phyloP scores from a whole-genome alignment of 1,140 invertebrate species.

The Orussus abietinus region DNA sequence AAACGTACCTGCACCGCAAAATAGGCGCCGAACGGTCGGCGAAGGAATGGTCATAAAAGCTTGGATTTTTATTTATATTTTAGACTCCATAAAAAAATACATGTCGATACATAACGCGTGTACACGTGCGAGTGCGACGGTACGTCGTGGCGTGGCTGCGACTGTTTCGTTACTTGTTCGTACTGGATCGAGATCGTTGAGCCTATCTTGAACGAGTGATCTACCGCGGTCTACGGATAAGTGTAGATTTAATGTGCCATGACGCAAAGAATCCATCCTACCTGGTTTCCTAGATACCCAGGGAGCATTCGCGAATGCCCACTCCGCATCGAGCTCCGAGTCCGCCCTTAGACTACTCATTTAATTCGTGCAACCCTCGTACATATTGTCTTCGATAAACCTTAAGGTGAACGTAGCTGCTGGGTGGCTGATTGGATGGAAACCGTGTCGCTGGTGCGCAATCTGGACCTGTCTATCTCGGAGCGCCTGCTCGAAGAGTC shows the following conservation, averaged over 20 bases:
- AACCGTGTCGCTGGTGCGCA: constrained; percentile 19
- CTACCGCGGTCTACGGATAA: too few relatives aligned
- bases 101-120: constrained; percentile 39
- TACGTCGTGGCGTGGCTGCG: constrained; percentile 20
- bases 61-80: constrained; percentile 42
- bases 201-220: constrained; percentile 11
- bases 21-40: too few relatives aligned
- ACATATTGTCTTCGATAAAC: constrained; percentile 27
- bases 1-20: too few relatives aligned
- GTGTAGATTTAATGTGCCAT: too few relatives aligned
- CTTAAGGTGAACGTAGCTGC: too few relatives aligned
- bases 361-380: too few relatives aligned
- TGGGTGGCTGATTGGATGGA: constrained; percentile 32
- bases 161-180: constrained; percentile 19
- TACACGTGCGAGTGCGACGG: constrained; percentile 33
- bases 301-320: constrained; percentile 19
- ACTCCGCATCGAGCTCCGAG: too few relatives aligned
- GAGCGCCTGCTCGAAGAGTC: background rate
- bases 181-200: constrained; percentile 9
- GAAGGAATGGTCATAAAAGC: constrained; percentile 44
- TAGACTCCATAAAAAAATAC: constrained; percentile 47
- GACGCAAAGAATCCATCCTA: too few relatives aligned
- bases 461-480: constrained; percentile 7
- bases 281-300: constrained; percentile 17
- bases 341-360: constrained; percentile 4